Base-by-base conservation (phyloP, 2,113 vertebrate genomes). In the Strix uralensis region DNA sequence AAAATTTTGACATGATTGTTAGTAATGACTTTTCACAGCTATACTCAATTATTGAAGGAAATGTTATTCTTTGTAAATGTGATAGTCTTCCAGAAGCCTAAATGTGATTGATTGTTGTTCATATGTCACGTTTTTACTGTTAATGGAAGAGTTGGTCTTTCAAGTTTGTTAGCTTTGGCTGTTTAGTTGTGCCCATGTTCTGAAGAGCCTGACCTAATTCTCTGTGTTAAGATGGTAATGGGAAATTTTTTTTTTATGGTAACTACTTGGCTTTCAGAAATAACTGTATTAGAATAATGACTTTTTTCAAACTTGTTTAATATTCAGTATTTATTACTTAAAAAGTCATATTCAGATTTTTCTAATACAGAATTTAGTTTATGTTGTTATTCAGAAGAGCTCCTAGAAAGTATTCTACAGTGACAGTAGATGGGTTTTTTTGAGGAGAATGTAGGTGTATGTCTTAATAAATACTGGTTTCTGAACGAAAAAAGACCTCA, bases 391-490 rank as follows among this genome's bases (percentile, higher is more conserved):
- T 88, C 40, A 46, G 25, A 85, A 81, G 32, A 78, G 52, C 77
- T 94, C 52, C 58, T 73, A 57, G 80, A 81, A 88, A 89, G 90
- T 83, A 80, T 7, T 66, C 75, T 74, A 0, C 57, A 49, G 25
- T 93, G 72, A 65, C 61, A 93, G 69, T 32, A 90, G 59, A 44
- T 88, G 36, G 29, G 7, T 9, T 86, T 88, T 92, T 94, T 66
- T 85, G 59, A 94, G 90, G 90, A 86, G 85, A 83, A 58, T 59
- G 88, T 93, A 91, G 80, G 88, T 92, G 65, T 92, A 9, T 62
- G 34, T 88, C 86, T 88, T 88, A 81, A 66, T 69, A 91, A 94
- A 77, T 49, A 21, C 54, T 77, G 75, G 47, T 30, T 96, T 80
- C 82, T 66, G 82, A 83, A 90, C 15, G 10, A 87, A 89, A 90